Conservation (phyloP, 2,888 invertebrate genomes). For the Eristalis pertinax region DNA sequence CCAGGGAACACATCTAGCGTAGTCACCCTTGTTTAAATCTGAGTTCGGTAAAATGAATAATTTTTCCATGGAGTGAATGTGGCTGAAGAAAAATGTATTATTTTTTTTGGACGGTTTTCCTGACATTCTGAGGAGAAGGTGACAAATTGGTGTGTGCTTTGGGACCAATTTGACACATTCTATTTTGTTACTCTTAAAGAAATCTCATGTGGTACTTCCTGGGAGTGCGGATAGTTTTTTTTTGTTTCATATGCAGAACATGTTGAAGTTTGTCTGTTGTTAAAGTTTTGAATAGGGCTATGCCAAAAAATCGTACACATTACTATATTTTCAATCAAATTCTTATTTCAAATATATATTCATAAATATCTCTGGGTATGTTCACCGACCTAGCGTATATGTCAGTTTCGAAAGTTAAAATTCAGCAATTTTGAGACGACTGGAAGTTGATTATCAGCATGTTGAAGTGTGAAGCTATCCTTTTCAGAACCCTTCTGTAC, state of each 20-base stretch:
- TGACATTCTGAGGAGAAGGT: conserved; percentile 37
- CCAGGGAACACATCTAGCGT: conserved; percentile 50
- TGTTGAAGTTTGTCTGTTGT: background rate
- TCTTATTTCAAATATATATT: no score
- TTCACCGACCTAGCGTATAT: no score
- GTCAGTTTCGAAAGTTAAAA: no score
- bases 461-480: no score
- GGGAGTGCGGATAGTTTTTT: conserved; percentile 3
- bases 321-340: no score
- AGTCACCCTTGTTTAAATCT: conserved; percentile 62
- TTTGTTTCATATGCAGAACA: background rate
- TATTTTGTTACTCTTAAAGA: conserved; percentile 34
- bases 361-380: no score
- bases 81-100: conserved; percentile 37
- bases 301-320: no score
- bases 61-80: conserved; percentile 42
- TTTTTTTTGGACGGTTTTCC: conserved; percentile 22
- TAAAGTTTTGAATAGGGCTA: no score
- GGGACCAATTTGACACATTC: conserved; percentile 47
- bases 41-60: conserved; percentile 60
- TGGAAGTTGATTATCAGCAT: no score
- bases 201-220: background rate
- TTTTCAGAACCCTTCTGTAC: no score
- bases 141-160: conserved; percentile 58
- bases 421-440: no score